Evolutionary conservation across 2,888 invertebrate species (phyloP).

Genomic region (Epiblema foenella): DNA sequence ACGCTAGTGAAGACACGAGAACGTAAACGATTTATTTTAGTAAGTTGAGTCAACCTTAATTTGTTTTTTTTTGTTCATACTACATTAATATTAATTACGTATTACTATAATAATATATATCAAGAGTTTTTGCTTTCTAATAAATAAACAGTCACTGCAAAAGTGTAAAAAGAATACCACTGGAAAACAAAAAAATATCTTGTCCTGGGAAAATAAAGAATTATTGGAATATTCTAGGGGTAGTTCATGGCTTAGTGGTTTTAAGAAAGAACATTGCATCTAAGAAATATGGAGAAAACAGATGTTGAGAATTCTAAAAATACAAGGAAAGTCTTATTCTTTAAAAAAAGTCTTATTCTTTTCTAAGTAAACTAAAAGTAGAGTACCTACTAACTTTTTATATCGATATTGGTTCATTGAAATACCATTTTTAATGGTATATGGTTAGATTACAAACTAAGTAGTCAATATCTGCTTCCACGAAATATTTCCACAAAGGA

Average conservation of each 20-base stretch:
- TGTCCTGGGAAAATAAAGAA: no score
- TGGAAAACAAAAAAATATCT: no score
- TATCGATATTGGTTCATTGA: no score
- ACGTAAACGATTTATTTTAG: not conserved
- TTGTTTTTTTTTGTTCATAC: no score
- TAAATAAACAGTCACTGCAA: not conserved
- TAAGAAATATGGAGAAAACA: not conserved
- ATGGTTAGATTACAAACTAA: no score
- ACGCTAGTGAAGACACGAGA: not conserved
- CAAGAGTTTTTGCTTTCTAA: not conserved
- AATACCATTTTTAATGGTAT: no score
- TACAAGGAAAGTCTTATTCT: not conserved
- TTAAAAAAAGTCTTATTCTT: not conserved
- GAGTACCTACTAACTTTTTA: no score
- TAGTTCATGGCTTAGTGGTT: no score
- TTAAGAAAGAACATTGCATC: no score
- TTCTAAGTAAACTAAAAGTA: not conserved
- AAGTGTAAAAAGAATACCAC: not conserved
- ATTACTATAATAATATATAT: not conserved
- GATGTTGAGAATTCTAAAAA: not conserved
- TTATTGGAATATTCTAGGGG: no score
- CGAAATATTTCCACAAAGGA: conserved; percentile 24
- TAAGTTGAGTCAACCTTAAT: not conserved
- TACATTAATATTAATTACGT: no score
- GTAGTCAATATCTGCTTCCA: conserved; percentile 13